phyloP scores from a whole-genome alignment of 2,113 vertebrate species.

The Istiophorus platypterus region DNA sequence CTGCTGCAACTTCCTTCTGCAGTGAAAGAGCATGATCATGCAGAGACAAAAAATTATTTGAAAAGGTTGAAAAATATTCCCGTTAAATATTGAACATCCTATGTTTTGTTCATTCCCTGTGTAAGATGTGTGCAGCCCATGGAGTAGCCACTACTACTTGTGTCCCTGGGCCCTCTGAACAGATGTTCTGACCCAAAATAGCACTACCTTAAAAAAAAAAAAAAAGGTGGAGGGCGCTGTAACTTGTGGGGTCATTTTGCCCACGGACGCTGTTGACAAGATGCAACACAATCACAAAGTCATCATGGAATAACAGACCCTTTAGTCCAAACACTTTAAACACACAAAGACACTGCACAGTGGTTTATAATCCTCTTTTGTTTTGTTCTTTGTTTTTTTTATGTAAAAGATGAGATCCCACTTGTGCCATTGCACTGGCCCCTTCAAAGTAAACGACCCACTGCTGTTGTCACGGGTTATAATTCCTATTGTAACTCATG shows the following conservation, averaged over 20 bases:
- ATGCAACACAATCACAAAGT: neutral
- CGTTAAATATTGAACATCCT: too few species aligned
- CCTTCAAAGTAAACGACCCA: neutral
- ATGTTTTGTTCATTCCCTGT: too few species aligned
- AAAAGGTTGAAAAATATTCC: too few species aligned
- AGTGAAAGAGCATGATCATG: neutral
- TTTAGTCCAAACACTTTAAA: too few species aligned
- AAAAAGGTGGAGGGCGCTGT: too few species aligned
- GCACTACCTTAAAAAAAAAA: too few species aligned
- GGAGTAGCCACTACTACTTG: too few species aligned
- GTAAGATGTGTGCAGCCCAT: neutral
- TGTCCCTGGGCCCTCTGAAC: neutral
- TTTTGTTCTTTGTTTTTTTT: too few species aligned
- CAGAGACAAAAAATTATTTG: neutral
- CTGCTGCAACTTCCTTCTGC: neutral
- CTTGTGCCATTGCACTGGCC: neutral
- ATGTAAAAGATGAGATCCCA: neutral
- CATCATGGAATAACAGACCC: neutral
- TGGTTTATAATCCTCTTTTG: too few species aligned
- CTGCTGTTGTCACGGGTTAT: neutral
- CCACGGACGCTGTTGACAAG: neutral
- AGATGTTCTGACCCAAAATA: neutral
- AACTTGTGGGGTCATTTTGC: too few species aligned
- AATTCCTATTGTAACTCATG: neutral
- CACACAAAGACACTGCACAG: too few species aligned